Conservation (phyloP, 2,888 invertebrate species). For the Trachelus iudaicus region DNA sequence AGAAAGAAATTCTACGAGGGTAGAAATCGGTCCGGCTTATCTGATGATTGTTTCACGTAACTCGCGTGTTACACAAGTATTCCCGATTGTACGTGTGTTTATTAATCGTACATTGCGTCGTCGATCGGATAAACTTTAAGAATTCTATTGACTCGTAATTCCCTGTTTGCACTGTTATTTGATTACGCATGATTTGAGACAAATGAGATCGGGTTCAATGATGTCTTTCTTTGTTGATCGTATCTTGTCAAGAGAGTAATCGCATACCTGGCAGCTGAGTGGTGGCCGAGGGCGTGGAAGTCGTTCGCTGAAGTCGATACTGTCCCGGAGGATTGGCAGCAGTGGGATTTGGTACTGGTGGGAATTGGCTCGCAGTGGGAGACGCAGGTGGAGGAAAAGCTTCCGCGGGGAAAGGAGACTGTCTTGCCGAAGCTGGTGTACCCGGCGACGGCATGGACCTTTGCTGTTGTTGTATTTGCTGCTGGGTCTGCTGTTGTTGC, state of each 20-base stretch:
- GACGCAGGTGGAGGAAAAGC: conserved; percentile 69
- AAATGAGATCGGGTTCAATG: neutral
- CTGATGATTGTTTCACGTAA: neutral
- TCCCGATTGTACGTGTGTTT: neutral
- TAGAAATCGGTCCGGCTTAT: too few relatives aligned
- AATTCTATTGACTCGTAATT: neutral
- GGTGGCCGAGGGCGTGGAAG: conserved; percentile 70
- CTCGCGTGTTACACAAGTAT: neutral
- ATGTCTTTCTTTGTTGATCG: neutral
- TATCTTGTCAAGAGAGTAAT: neutral
- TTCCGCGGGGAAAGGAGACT: conserved; percentile 70
- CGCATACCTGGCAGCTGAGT: conserved; percentile 72
- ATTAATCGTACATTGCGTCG: neutral
- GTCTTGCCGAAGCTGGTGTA: conserved; percentile 68
- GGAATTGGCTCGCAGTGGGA: conserved; percentile 67
- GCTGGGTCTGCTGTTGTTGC: conserved; percentile 65
- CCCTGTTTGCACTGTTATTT: neutral
- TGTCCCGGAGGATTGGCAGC: conserved; percentile 63
- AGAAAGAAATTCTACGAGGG: neutral
- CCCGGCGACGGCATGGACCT: conserved; percentile 83
- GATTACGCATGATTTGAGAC: neutral
- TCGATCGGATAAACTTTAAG: neutral
- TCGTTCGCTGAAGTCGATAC: conserved; percentile 72
- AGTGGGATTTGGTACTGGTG: conserved; percentile 58
- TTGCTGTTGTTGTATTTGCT: conserved; percentile 77